Conservation (phyloP, 2,797 vertebrate genomes). For the Brotula barbata region DNA sequence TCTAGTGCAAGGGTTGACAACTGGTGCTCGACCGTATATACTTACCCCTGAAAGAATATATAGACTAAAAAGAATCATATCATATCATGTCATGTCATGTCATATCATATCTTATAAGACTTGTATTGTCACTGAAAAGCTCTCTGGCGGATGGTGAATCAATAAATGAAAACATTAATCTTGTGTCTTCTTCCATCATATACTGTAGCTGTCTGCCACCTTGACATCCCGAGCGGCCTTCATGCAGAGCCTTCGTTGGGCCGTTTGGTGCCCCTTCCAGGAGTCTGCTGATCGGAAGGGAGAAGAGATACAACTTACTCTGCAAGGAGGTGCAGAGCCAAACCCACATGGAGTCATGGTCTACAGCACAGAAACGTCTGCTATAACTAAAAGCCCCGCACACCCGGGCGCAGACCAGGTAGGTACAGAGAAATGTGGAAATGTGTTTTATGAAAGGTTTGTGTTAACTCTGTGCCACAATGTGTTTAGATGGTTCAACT, state of each 20-base stretch:
- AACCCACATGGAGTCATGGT: slow-evolving; percentile 84
- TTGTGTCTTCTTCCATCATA: slow-evolving; percentile 30
- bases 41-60: too few relatives aligned
- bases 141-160: too few relatives aligned
- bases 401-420: slow-evolving; percentile 53
- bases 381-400: slow-evolving; percentile 52
- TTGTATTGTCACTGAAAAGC: too few relatives aligned
- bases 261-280: slow-evolving; percentile 80
- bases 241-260: slow-evolving; percentile 89
- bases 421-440: slow-evolving; percentile 15
- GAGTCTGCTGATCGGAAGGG: slow-evolving; percentile 43
- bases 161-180: too few relatives aligned
- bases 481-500: too few relatives aligned
- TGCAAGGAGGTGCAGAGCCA: slow-evolving; percentile 80
- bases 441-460: too few relatives aligned
- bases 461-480: too few relatives aligned
- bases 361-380: slow-evolving; percentile 74
- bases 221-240: slow-evolving; percentile 73
- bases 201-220: slow-evolving; percentile 75
- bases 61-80: too few relatives aligned
- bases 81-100: too few relatives aligned
- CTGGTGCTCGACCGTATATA: too few relatives aligned
- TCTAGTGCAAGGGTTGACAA: too few relatives aligned
- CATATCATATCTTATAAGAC: too few relatives aligned
- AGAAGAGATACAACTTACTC: slow-evolving; percentile 76